These are phyloP conservation scores for Miltochrista miniata DNA, from an alignment of 2,888 invertebrate species.

Conservation along the genomic window DNA sequence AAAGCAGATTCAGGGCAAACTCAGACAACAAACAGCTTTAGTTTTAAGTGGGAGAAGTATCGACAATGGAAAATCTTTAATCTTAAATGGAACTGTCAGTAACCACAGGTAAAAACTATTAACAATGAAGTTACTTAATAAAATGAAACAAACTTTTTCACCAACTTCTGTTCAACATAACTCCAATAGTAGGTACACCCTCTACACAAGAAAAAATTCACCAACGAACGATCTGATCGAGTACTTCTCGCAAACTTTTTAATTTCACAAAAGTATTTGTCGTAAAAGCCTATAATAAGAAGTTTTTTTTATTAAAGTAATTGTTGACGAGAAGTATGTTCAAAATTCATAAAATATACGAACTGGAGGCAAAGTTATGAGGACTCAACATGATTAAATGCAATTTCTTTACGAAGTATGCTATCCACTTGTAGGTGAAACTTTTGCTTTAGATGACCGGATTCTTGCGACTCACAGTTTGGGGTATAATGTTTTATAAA, in stretches of 20 bases:
- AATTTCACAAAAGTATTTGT: conserved; percentile 66
- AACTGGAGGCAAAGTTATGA: conserved; percentile 65
- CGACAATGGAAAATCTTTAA: too few species aligned
- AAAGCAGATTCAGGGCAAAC: too few species aligned
- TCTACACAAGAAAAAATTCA: conserved; percentile 35
- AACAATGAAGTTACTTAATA: background rate
- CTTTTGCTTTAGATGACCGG: conserved; percentile 63
- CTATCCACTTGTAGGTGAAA: conserved; percentile 57
- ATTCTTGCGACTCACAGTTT: conserved; percentile 52
- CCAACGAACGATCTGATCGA: conserved; percentile 31
- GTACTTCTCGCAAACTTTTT: conserved; percentile 41
- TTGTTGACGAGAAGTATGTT: conserved; percentile 72
- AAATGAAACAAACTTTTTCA: conserved; percentile 24
- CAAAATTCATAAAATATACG: conserved; percentile 72
- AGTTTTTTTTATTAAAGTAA: conserved; percentile 70
- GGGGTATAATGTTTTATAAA: conserved; percentile 44
- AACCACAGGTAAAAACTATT: too few species aligned
- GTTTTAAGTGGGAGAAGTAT: too few species aligned
- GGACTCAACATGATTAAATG: conserved; percentile 77
- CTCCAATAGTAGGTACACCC: conserved; percentile 7
- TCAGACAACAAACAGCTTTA: too few species aligned
- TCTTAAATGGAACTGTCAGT: too few species aligned
- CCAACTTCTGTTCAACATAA: conserved; percentile 33
- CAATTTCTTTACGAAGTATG: conserved; percentile 80
- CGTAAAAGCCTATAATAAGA: conserved; percentile 58